A percentile compares a stretch with the other conserved stretches of the same genome.
Evolutionary conservation across 2,113 vertebrate genomes (phyloP).

Genomic region (Platycercus adscitus): DNA sequence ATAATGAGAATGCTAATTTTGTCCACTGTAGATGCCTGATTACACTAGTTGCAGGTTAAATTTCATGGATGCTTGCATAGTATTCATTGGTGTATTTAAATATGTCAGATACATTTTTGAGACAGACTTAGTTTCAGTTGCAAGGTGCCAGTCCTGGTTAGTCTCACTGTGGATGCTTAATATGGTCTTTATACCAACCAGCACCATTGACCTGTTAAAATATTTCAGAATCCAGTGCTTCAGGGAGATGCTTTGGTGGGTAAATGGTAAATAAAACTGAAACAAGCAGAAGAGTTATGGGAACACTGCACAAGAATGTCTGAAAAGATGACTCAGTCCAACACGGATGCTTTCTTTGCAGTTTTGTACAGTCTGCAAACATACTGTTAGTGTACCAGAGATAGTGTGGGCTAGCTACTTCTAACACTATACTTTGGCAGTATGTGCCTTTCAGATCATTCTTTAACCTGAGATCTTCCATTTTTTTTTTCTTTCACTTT

Average conservation of each 20-base stretch:
- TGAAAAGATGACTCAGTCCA: not conserved
- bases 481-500: not conserved
- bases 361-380: not conserved
- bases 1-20: not conserved
- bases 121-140: not conserved
- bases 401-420: not conserved
- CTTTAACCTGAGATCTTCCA: not conserved
- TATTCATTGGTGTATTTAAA: not conserved
- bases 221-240: not conserved
- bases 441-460: not conserved
- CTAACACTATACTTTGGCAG: not conserved
- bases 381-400: not conserved
- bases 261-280: not conserved
- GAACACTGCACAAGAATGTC: not conserved
- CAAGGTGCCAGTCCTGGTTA: not conserved
- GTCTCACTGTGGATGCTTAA: not conserved
- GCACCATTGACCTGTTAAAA: not conserved
- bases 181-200: not conserved
- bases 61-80: not conserved
- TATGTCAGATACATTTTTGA: not conserved
- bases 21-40: not conserved
- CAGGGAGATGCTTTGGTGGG: not conserved
- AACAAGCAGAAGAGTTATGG: not conserved
- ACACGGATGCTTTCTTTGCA: not conserved
- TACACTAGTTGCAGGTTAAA: not conserved